Percentiles rank a stretch among this genome's conserved stretches.
Conservation (phyloP, 2,888 invertebrate species). For the Iselma pallidipennis region DNA sequence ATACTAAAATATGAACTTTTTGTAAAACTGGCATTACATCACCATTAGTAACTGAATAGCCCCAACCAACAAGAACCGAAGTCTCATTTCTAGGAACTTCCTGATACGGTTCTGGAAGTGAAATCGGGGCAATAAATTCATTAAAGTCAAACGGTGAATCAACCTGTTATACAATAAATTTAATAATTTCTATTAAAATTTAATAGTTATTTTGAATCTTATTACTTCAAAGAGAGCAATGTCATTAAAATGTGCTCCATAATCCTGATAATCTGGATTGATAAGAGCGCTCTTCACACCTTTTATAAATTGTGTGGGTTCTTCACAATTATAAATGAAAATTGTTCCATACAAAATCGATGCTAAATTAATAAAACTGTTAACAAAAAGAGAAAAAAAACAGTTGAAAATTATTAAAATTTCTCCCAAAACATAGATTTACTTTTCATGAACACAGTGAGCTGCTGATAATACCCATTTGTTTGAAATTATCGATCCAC, state of each 20-base stretch:
- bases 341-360: constrained; percentile 2
- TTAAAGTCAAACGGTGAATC: not conserved
- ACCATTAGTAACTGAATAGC: not conserved
- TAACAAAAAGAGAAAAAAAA: not conserved
- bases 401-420: not conserved
- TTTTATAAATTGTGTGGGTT: not conserved
- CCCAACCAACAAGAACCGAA: constrained; percentile 7
- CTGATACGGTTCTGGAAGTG: not conserved
- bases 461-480: constrained; percentile 34
- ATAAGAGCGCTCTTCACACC: not conserved
- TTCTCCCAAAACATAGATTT: constrained; percentile 3
- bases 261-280: not conserved
- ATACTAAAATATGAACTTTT: not conserved
- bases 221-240: constrained; percentile 9
- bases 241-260: not conserved
- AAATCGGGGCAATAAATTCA: not conserved
- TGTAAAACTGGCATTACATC: constrained; percentile 8
- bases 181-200: not conserved
- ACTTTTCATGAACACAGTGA: constrained; percentile 26
- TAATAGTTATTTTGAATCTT: not conserved
- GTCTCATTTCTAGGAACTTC: not conserved
- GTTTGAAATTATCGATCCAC: constrained; percentile 30
- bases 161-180: not conserved
- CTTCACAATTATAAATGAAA: not conserved
- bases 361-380: not conserved